Base-by-base conservation (phyloP, 2,113 vertebrate genomes). In the Salvelinus sp. region DNA sequence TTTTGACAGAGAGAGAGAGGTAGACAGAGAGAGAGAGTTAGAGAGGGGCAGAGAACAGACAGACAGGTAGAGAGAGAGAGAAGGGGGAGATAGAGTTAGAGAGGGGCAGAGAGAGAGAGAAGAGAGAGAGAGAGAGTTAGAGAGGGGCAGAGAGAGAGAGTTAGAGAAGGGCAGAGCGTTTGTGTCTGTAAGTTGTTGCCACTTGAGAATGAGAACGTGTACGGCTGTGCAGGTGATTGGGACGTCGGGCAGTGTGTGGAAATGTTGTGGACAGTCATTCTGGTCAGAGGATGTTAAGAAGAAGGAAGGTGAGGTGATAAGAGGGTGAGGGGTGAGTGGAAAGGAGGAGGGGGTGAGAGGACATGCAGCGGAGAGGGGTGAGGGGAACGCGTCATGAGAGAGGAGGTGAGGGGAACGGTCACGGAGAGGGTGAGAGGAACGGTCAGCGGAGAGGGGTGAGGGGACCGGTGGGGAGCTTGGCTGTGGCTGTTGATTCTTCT, bases 401-500 rank as follows among this genome's bases (percentile, higher is more conserved):
- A 25, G 71, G 14, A n/a, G 14, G 48, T 69, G 44, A 60, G n/a
- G 22, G 60, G n/a, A 12, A 22, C 2, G 6, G 10, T 23, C 13
- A 38, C 12, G 23, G 9, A 69, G 63, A 33, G 20, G 13, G 4
- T 72, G 72, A 64, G 33, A 1, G 25, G 25, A 25, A 25, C 25
- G 25, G 25, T 25, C 25, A 25, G 25, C 25, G 25, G 25, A 25
- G 30, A 67, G 71, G 14, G 14, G 48, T 69, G 44, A 60, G n/a
- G 22, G n/a, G n/a, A n/a, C n/a, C 22, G 82, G 79, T 57, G 68
- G 63, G 75, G 73, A 44, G 73, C 23, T 33, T 22, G 73, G 25
- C 48, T 54, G 13, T 18, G 67, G 72, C 76, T 86, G 79, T 89
- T 87, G 77, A 85, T 76, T 85, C 78, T 81, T n/a, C n/a, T 76